These are phyloP conservation scores for Agapornis canus DNA, from an alignment of 2,797 vertebrate genomes.

Conservation along the genomic window DNA sequence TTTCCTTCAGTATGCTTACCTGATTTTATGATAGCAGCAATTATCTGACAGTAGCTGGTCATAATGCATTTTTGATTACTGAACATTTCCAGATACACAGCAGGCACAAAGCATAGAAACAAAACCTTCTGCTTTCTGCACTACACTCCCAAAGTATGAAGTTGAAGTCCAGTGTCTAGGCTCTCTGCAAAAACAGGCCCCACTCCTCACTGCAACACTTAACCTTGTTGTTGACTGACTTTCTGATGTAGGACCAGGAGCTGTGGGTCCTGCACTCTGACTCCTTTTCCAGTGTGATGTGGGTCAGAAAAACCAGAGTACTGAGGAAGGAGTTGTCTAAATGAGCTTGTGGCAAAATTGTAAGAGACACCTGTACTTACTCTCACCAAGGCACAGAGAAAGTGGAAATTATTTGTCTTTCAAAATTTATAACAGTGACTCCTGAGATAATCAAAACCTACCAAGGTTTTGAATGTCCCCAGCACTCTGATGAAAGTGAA, in stretches of 20 bases:
- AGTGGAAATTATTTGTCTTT: not conserved
- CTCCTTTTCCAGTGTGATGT: not conserved
- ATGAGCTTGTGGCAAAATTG: not conserved
- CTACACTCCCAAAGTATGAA: not conserved
- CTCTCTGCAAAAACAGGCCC: not conserved
- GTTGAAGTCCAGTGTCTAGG: not conserved
- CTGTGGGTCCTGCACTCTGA: rapidly evolving
- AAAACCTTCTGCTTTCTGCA: not conserved
- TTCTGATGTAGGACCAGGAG: not conserved
- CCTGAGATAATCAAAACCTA: not conserved
- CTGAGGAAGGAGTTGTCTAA: not conserved
- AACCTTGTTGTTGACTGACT: not conserved
- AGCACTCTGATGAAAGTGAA: not conserved
- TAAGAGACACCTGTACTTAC: not conserved
- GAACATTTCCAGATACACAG: not conserved
- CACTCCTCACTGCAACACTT: not conserved
- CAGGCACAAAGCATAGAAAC: conserved; percentile 8
- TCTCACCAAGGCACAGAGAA: not conserved
- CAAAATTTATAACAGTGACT: not conserved
- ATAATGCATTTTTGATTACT: not conserved
- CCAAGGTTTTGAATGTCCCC: not conserved
- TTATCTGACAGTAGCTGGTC: not conserved
- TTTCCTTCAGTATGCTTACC: not conserved
- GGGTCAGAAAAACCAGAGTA: not conserved
- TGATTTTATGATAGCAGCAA: not conserved